Evolutionary conservation across 2,797 vertebrate genomes (phyloP).

Genomic region (Telmatherina bonti): DNA sequence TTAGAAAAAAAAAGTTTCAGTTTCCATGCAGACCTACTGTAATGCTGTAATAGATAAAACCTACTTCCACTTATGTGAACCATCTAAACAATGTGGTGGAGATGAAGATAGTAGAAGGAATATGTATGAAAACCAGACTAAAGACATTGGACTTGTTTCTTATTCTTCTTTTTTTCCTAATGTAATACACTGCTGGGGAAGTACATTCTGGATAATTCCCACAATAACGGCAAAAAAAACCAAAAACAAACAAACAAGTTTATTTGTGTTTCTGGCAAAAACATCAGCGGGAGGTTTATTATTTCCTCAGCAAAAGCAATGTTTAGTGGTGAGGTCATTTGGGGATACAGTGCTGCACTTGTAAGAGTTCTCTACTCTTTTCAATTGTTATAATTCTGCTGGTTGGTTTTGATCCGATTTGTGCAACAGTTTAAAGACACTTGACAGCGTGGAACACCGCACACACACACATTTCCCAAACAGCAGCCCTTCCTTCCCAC

Average conservation of each 20-base stretch:
- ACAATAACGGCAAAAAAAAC: slow-evolving; percentile 1
- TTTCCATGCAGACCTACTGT: too few species aligned
- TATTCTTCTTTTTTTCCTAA: not conserved
- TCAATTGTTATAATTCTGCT: slow-evolving; percentile 43
- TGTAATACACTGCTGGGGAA: not conserved
- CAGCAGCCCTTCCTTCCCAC: slow-evolving; percentile 64
- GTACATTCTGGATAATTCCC: slow-evolving; percentile 6
- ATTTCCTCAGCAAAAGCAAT: slow-evolving; percentile 19
- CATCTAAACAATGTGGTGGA: not conserved
- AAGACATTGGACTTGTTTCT: slow-evolving; percentile 8
- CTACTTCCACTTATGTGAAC: not conserved
- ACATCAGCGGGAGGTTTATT: slow-evolving; percentile 10
- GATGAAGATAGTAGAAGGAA: slow-evolving; percentile 11
- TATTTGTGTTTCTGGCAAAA: slow-evolving; percentile 11
- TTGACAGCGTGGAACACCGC: slow-evolving; percentile 47
- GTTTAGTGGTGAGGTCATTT: slow-evolving; percentile 28
- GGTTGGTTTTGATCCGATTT: slow-evolving; percentile 59
- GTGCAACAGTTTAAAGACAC: slow-evolving; percentile 56
- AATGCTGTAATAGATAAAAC: not conserved
- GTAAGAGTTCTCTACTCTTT: slow-evolving; percentile 26
- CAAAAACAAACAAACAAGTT: slow-evolving; percentile 19
- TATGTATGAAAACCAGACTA: slow-evolving; percentile 13
- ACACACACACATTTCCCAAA: slow-evolving; percentile 36
- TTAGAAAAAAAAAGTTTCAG: too few species aligned
- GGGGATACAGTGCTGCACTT: slow-evolving; percentile 21